These are phyloP conservation scores for Itoplectis maculator DNA, from an alignment of 2,888 invertebrate species.

Conservation along the genomic window DNA sequence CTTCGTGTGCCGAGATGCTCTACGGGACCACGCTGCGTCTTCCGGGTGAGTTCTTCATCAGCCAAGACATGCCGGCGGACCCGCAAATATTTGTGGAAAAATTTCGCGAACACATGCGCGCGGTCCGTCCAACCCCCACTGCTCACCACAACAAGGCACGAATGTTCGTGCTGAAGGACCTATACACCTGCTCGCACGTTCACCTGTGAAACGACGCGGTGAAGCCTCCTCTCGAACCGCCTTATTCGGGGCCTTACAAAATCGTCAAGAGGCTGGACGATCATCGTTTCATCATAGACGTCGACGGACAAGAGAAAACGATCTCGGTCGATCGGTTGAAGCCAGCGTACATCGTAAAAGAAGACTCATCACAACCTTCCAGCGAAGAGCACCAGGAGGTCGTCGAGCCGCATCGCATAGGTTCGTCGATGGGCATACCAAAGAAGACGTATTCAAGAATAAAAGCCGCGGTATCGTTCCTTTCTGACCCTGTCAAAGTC, in stretches of 20 bases:
- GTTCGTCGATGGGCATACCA: slow-evolving; percentile 19
- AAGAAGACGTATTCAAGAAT: neutral
- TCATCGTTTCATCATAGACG: slow-evolving; percentile 41
- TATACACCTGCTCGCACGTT: slow-evolving; percentile 58
- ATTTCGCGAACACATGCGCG: slow-evolving; percentile 60
- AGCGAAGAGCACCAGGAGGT: too few relatives aligned
- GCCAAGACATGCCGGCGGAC: slow-evolving; percentile 52
- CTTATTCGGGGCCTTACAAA: slow-evolving; percentile 61
- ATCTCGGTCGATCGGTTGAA: slow-evolving; percentile 1
- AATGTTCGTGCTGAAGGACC: slow-evolving; percentile 41
- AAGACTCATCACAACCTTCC: neutral
- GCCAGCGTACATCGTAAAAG: neutral
- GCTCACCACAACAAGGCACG: slow-evolving; percentile 58
- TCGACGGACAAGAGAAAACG: slow-evolving; percentile 46
- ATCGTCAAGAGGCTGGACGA: slow-evolving; percentile 46
- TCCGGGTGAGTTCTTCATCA: slow-evolving; percentile 70
- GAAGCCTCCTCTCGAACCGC: slow-evolving; percentile 58
- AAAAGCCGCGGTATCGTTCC: slow-evolving; percentile 18
- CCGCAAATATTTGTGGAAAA: slow-evolving; percentile 65
- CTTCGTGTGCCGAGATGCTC: slow-evolving; percentile 67
- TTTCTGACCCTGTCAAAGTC: slow-evolving; percentile 17
- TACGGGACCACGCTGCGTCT: slow-evolving; percentile 68
- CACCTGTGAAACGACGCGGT: slow-evolving; percentile 52
- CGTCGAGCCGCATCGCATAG: neutral
- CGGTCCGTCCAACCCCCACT: slow-evolving; percentile 47